Evolutionary conservation across 2,888 invertebrate genomes (phyloP).

Genomic region (Carpatolechia fugitivella): DNA sequence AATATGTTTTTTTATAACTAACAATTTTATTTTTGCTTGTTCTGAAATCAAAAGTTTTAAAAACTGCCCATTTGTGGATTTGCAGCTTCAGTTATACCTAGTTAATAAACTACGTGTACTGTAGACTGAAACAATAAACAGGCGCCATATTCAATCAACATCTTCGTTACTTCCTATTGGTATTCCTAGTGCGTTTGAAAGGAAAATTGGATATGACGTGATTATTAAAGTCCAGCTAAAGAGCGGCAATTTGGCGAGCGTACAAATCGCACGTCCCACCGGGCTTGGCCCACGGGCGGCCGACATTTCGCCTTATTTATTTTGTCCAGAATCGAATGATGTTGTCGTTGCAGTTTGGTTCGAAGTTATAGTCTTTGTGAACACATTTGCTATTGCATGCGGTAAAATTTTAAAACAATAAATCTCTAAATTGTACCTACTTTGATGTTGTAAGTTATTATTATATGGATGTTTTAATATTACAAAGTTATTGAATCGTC

Average conservation of each 20-base stretch:
- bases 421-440: too few relatives aligned
- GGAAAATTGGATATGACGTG: constrained; percentile 75
- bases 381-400: too few relatives aligned
- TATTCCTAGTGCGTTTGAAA: constrained; percentile 59
- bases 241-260: constrained; percentile 69
- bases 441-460: too few relatives aligned
- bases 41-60: too few relatives aligned
- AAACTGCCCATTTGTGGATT: too few relatives aligned
- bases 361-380: not conserved
- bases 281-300: constrained; percentile 44
- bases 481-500: not conserved
- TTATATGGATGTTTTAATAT: not conserved
- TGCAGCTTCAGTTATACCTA: too few relatives aligned
- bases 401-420: too few relatives aligned
- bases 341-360: constrained; percentile 6
- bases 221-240: constrained; percentile 71
- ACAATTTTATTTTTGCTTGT: too few relatives aligned
- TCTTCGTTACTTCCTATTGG: constrained; percentile 40
- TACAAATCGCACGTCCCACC: constrained; percentile 61
- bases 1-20: constrained; percentile 1
- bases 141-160: constrained; percentile 54
- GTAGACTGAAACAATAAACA: constrained; percentile 27
- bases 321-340: constrained; percentile 36
- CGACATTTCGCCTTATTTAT: constrained; percentile 46
- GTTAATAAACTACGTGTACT: not conserved